Evolutionary conservation across 2,113 vertebrate genomes (phyloP).

Genomic region (Anhinga rufa): DNA sequence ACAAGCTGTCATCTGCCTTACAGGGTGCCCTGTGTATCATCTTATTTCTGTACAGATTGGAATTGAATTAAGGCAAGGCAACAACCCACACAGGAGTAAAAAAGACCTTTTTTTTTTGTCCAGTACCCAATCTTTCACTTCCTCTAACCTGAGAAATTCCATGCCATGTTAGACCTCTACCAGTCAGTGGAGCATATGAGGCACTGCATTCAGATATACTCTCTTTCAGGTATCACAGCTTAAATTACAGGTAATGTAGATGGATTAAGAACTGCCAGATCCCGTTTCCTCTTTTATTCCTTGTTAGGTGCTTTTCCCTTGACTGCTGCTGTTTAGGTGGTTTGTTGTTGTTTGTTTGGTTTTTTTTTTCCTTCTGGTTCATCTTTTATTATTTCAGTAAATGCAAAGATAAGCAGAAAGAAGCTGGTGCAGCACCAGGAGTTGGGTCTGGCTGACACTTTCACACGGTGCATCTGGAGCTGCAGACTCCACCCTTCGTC

Average conservation of each 20-base stretch:
- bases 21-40: neutral
- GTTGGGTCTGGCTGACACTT: neutral
- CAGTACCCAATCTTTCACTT: neutral
- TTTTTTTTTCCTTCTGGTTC: neutral
- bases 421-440: neutral
- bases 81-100: accelerated
- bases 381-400: neutral
- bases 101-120: neutral
- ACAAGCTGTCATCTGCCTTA: neutral
- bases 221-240: neutral
- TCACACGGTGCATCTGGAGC: neutral
- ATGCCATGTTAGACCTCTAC: neutral
- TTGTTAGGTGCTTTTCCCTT: neutral
- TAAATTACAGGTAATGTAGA: neutral
- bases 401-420: neutral
- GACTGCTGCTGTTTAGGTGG: neutral
- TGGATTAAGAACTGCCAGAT: neutral
- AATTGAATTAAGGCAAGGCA: neutral
- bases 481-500: neutral
- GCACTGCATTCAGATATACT: neutral
- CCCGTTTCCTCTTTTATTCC: neutral
- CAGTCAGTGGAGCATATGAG: neutral
- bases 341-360: neutral
- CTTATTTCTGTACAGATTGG: neutral
- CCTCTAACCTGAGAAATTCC: neutral